Conservation (phyloP, 2,113 vertebrate species). For the Lucifuga dentata region DNA sequence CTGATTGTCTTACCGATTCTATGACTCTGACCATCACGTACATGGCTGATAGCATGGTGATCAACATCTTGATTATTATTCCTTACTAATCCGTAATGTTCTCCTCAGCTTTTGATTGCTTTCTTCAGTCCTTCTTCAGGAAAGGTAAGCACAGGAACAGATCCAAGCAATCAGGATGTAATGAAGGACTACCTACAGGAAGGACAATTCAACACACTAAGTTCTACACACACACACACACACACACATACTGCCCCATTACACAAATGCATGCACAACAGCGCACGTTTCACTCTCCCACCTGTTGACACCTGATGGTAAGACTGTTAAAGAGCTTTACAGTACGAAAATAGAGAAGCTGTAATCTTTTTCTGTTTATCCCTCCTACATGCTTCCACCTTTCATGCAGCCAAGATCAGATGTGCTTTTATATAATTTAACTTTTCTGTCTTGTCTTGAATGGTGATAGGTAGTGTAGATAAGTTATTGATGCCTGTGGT, state of each 20-base stretch:
- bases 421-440: too few species aligned
- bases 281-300: conserved; percentile 35
- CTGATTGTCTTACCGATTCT: conserved; percentile 82
- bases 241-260: conserved; percentile 7
- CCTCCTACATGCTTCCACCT: conserved; percentile 51
- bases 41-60: conserved; percentile 87
- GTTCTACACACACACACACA: conserved; percentile 13
- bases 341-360: conserved; percentile 79
- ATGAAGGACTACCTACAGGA: neutral
- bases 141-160: conserved; percentile 24
- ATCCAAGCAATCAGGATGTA: conserved; percentile 27
- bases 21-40: conserved; percentile 84
- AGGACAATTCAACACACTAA: conserved; percentile 19
- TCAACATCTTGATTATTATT: conserved; percentile 83
- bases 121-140: conserved; percentile 27
- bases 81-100: conserved; percentile 33
- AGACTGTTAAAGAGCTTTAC: conserved; percentile 82
- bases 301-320: conserved; percentile 61
- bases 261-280: conserved; percentile 2
- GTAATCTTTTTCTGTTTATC: conserved; percentile 80
- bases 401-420: neutral
- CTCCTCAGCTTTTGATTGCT: conserved; percentile 12
- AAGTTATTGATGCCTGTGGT: too few species aligned
- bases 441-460: too few species aligned
- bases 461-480: too few species aligned